Evolutionary conservation across 1,140 invertebrate species (phyloP).

Genomic region (Metopolophium dirhodum): DNA sequence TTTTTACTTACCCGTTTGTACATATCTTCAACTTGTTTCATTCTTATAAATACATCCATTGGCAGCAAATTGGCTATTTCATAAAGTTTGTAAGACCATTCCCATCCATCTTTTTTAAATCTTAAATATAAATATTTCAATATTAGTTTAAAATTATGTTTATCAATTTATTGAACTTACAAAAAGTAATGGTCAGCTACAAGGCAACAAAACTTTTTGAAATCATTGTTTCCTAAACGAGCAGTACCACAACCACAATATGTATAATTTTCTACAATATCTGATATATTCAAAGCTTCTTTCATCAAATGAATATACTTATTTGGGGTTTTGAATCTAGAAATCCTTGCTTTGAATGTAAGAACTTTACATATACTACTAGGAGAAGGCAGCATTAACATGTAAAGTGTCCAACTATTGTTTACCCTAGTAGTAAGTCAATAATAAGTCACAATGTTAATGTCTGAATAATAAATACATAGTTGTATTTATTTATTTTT

Average conservation of each 20-base stretch:
- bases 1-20: slow-evolving; percentile 56
- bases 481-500: slow-evolving; percentile 60
- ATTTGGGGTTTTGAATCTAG: slow-evolving; percentile 64
- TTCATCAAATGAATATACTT: slow-evolving; percentile 73
- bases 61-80: slow-evolving; percentile 67
- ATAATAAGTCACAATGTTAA: slow-evolving; percentile 57
- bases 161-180: slow-evolving; percentile 63
- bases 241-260: slow-evolving; percentile 39
- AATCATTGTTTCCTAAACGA: slow-evolving; percentile 64
- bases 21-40: slow-evolving; percentile 63
- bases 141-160: neutral
- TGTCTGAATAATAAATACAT: neutral
- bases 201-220: slow-evolving; percentile 69
- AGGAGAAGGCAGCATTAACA: slow-evolving; percentile 69
- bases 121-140: slow-evolving; percentile 8
- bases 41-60: slow-evolving; percentile 64
- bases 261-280: slow-evolving; percentile 59
- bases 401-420: slow-evolving; percentile 72
- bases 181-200: slow-evolving; percentile 72
- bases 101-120: slow-evolving; percentile 64
- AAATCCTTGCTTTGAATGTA: slow-evolving; percentile 70
- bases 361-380: slow-evolving; percentile 72
- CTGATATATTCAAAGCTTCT: slow-evolving; percentile 71
- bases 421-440: slow-evolving; percentile 28
- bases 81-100: slow-evolving; percentile 69